Percentiles rank a stretch among this genome's conserved stretches.
These are phyloP conservation scores for Mechanitis mazaeus DNA, from an alignment of 2,888 invertebrate species.

Conservation along the genomic window DNA sequence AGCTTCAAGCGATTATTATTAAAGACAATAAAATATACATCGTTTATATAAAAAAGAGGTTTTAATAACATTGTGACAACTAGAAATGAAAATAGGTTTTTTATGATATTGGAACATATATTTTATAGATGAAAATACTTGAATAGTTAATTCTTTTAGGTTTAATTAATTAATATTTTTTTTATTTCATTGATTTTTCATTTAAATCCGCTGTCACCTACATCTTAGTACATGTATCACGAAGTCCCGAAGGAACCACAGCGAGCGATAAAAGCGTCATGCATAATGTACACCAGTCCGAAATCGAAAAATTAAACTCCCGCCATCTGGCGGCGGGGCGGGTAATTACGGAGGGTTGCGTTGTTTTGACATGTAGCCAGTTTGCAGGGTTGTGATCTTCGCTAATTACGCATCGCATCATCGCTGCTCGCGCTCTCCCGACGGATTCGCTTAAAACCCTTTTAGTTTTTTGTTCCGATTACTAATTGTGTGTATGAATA, in stretches of 20 bases:
- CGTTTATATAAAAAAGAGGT: too few relatives aligned
- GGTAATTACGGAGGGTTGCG: conserved; percentile 54
- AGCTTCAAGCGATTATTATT: conserved; percentile 13
- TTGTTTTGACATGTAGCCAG: conserved; percentile 49
- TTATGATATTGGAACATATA: too few relatives aligned
- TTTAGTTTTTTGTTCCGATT: conserved; percentile 32
- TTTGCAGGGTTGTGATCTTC: conserved; percentile 50
- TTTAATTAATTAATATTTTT: neutral
- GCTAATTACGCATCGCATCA: conserved; percentile 51
- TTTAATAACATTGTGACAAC: too few relatives aligned
- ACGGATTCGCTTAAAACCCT: conserved; percentile 30
- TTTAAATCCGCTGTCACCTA: conserved; percentile 32
- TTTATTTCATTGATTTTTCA: neutral
- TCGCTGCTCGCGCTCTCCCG: conserved; percentile 27
- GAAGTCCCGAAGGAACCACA: conserved; percentile 69
- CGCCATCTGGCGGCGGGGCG: conserved; percentile 64
- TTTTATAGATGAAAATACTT: too few relatives aligned
- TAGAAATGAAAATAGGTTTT: too few relatives aligned
- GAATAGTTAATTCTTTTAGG: too few relatives aligned
- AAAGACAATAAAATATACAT: neutral
- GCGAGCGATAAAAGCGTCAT: conserved; percentile 74
- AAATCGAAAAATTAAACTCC: conserved; percentile 76
- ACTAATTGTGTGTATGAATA: conserved; percentile 32
- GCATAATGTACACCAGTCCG: conserved; percentile 71
- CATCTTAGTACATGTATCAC: conserved; percentile 28